Conservation (phyloP, 2,888 invertebrate species). For the Theodoxus fluviatilis region DNA sequence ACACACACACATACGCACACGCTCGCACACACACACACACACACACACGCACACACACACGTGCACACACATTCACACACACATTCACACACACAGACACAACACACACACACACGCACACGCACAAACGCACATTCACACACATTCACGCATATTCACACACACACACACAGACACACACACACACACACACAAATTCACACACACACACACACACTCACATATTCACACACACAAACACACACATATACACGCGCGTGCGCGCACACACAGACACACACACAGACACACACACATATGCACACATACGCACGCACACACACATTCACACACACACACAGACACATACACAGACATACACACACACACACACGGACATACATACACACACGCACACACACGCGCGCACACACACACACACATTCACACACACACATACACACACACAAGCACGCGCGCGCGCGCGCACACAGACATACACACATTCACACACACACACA, state of each 20-base stretch:
- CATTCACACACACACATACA: neutral
- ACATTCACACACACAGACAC: slow-evolving; percentile 5
- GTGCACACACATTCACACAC: neutral
- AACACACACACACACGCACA: neutral
- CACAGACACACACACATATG: slow-evolving; percentile 4
- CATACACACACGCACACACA: neutral
- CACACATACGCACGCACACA: slow-evolving; percentile 17
- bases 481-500: slow-evolving; percentile 10
- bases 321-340: slow-evolving; percentile 2
- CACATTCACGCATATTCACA: neutral
- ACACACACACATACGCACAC: slow-evolving; percentile 10
- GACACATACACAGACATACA: slow-evolving; percentile 1
- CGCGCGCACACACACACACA: slow-evolving; percentile 6
- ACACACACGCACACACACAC: slow-evolving; percentile 16
- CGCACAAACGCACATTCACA: neutral
- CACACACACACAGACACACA: slow-evolving; percentile 11
- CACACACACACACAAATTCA: neutral
- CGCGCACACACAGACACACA: slow-evolving; percentile 9
- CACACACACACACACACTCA: neutral
- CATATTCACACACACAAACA: slow-evolving; percentile 12
- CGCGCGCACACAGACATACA: neutral
- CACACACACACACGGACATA: neutral
- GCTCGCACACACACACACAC: neutral
- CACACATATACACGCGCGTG: slow-evolving; percentile 12
- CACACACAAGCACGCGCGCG: too few relatives aligned